Evolutionary conservation across 1,140 invertebrate species (phyloP).

Genomic region (Mactra quadrangularis): DNA sequence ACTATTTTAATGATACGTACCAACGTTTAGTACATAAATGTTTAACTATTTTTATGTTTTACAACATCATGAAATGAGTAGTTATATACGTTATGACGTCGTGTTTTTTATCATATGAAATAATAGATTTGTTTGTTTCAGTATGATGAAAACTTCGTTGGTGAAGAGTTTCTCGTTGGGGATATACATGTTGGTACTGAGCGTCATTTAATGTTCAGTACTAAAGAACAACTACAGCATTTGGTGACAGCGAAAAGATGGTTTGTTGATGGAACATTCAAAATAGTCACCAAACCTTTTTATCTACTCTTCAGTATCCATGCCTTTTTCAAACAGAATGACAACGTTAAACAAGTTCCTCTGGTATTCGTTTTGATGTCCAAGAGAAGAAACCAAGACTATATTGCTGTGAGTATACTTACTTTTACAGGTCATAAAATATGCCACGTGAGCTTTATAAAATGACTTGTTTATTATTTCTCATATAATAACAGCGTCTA

Average conservation of each 20-base stretch:
- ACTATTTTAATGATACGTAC: too few species aligned
- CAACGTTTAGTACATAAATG: too few species aligned
- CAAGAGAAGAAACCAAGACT: background rate
- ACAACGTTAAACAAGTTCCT: constrained; percentile 8
- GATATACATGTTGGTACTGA: background rate
- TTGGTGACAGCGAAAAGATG: background rate
- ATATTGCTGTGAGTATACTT: background rate
- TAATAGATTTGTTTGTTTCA: too few species aligned
- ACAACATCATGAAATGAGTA: too few species aligned
- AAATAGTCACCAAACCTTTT: background rate
- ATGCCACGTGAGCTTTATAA: too few species aligned
- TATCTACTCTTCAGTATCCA: constrained; percentile 4
- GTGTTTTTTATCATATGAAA: too few species aligned
- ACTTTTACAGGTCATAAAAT: too few species aligned
- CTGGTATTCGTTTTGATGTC: too few species aligned
- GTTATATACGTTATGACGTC: too few species aligned
- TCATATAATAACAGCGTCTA: too few species aligned
- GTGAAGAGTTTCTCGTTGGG: constrained; percentile 9
- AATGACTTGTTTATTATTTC: too few species aligned
- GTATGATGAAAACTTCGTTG: background rate
- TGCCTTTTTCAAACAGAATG: constrained; percentile 14
- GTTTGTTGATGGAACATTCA: constrained; percentile 23
- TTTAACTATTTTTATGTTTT: too few species aligned
- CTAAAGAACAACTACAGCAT: constrained; percentile 2
- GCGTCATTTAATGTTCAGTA: constrained; percentile 23